phyloP scores from a whole-genome alignment of 2,113 vertebrate species.

The Thalassoma bifasciatum region DNA sequence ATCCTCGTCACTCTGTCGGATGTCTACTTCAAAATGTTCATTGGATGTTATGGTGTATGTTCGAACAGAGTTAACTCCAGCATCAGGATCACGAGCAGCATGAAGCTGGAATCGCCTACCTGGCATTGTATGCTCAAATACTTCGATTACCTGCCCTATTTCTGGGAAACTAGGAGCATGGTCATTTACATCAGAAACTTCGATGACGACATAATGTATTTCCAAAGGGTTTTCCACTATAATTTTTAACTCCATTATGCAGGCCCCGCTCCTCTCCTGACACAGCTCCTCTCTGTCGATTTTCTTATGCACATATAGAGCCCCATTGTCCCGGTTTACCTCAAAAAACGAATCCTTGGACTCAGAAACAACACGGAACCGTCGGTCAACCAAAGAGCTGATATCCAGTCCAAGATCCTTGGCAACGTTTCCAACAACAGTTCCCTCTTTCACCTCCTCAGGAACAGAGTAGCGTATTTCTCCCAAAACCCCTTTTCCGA shows the following conservation, averaged over 20 bases:
- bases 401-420: slow-evolving; percentile 78
- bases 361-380: slow-evolving; percentile 71
- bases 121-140: slow-evolving; percentile 53
- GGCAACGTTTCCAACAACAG: slow-evolving; percentile 78
- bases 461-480: slow-evolving; percentile 71
- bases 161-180: slow-evolving; percentile 62
- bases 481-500: slow-evolving; percentile 32
- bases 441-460: slow-evolving; percentile 79
- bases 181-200: slow-evolving; percentile 77
- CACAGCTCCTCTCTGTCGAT: slow-evolving; percentile 79
- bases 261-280: slow-evolving; percentile 50
- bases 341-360: slow-evolving; percentile 72
- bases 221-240: slow-evolving; percentile 77
- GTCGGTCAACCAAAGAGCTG: slow-evolving; percentile 55
- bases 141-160: slow-evolving; percentile 53
- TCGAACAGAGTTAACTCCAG: slow-evolving; percentile 67
- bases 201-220: slow-evolving; percentile 73
- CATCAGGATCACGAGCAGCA: slow-evolving; percentile 70
- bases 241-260: slow-evolving; percentile 68
- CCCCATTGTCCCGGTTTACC: slow-evolving; percentile 77
- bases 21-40: slow-evolving; percentile 67
- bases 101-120: slow-evolving; percentile 71
- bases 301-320: slow-evolving; percentile 59
- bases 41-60: slow-evolving; percentile 69
- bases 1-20: slow-evolving; percentile 39